phyloP scores from a whole-genome alignment of 2,797 vertebrate species.

The Apogon talboti region DNA sequence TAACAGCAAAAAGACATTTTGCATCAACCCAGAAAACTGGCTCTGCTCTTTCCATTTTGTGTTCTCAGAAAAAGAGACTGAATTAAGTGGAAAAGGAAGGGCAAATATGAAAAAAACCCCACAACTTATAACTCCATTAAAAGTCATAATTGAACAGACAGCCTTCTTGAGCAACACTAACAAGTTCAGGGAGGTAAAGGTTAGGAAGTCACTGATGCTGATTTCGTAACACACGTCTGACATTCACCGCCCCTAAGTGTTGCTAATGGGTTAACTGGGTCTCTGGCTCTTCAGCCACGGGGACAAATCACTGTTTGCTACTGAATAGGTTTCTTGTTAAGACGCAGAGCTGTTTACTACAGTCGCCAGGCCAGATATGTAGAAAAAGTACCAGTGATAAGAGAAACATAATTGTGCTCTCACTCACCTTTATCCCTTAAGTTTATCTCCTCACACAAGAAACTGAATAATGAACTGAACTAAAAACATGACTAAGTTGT shows the following conservation, averaged over 20 bases:
- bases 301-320: not conserved
- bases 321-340: not conserved
- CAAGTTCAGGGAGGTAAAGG: not conserved
- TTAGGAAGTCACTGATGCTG: not conserved
- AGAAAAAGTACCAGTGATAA: not conserved
- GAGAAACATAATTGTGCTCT: not conserved
- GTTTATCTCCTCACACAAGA: not conserved
- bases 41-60: too few relatives aligned
- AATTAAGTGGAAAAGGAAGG: not conserved
- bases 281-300: slow-evolving; percentile 6
- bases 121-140: not conserved
- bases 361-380: too few relatives aligned
- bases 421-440: not conserved
- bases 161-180: not conserved
- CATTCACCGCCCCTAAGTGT: slow-evolving; percentile 6
- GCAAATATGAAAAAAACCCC: not conserved
- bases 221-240: not conserved
- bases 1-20: slow-evolving; percentile 3
- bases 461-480: too few relatives aligned
- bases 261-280: slow-evolving; percentile 5
- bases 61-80: not conserved
- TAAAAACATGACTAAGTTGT: too few relatives aligned
- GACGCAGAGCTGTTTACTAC: too few relatives aligned
- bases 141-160: not conserved
- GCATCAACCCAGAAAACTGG: not conserved